Evolutionary conservation across 2,888 invertebrate species (phyloP), one percentile per base, ranked within the genome.

Genomic region (Scrobipalpa costella): DNA sequence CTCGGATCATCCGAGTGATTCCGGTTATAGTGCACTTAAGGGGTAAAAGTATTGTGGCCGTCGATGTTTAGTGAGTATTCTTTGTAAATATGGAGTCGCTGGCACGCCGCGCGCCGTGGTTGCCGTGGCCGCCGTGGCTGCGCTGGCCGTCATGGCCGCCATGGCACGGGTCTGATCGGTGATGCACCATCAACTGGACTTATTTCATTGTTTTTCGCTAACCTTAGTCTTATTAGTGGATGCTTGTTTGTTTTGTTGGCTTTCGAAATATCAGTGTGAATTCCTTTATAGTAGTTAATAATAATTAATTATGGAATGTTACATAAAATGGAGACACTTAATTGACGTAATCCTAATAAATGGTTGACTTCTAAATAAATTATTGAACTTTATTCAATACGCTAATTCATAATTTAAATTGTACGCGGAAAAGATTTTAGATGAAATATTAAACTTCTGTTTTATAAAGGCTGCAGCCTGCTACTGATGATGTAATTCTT

Each of bases 211-310:
- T 82, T 85, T 83, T 81, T 80, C 77, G 86, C 85, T 86, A 82
- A 86, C 86, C 83, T 83, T 65, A 65, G 62, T n/a, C 49, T 65
- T 81, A 79, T 79, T 85, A 84, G 87, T 84, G 87, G 81, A 86
- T 77, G 89, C 88, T 88, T 88, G 86, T 88, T 86, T 86, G 85
- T 88, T 89, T 86, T 84, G 87, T 89, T 88, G 85, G 86, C 89
- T 90, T 89, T 85, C 85, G 73, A 88, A 89, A 86, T 88, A 88
- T 88, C 86, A 77, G 90, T 88, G 90, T 90, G 90, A 83, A 86
- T 89, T 87, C 78, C 77, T 87, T 88, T 84, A 78, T 79, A 71
- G 79, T 86, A 87, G 85, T 27, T 79, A 78, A 80, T 79, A 75
- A 85, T n/a, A n/a, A n/a, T n/a, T 86, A 88, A 83, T 80, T 82